A percentile compares a stretch with the other conserved stretches of the same genome.
Evolutionary conservation across 2,888 invertebrate species (phyloP).

Genomic region (Stenolophus ochropezus): DNA sequence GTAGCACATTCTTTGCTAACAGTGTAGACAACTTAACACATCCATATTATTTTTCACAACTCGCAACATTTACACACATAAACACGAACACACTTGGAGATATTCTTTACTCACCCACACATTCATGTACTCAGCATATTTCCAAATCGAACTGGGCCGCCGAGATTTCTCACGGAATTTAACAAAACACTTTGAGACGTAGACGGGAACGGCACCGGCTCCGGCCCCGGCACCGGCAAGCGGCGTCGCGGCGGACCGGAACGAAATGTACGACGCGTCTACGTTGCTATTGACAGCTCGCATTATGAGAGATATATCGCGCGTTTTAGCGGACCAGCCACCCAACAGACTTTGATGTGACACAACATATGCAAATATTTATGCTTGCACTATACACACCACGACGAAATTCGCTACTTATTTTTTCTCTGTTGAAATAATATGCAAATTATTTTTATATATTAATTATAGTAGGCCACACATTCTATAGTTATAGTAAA

Average conservation of each 20-base stretch:
- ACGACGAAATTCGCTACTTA: background rate
- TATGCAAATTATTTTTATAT: background rate
- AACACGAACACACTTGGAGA: slow-evolving; percentile 31
- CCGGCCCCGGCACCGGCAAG: background rate
- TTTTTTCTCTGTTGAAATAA: no score
- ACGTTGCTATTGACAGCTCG: slow-evolving; percentile 57
- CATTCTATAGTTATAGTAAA: no score
- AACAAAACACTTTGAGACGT: slow-evolving; percentile 56
- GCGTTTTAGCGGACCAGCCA: slow-evolving; percentile 55
- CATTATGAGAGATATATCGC: slow-evolving; percentile 59
- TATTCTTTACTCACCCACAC: slow-evolving; percentile 14
- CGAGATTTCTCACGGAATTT: slow-evolving; percentile 58
- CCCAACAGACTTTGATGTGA: background rate
- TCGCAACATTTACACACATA: slow-evolving; percentile 48
- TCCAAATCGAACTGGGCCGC: slow-evolving; percentile 50
- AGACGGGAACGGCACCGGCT: background rate
- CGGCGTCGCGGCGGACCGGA: background rate
- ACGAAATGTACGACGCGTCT: slow-evolving; percentile 50
- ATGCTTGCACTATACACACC: background rate
- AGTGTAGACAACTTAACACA: slow-evolving; percentile 44
- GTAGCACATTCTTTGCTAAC: background rate
- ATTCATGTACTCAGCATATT: slow-evolving; percentile 7
- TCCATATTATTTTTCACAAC: slow-evolving; percentile 54
- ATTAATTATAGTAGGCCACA: no score
- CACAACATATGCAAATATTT: background rate